phyloP scores from a whole-genome alignment of 2,888 invertebrate genomes.

The Pterostichus niger region DNA sequence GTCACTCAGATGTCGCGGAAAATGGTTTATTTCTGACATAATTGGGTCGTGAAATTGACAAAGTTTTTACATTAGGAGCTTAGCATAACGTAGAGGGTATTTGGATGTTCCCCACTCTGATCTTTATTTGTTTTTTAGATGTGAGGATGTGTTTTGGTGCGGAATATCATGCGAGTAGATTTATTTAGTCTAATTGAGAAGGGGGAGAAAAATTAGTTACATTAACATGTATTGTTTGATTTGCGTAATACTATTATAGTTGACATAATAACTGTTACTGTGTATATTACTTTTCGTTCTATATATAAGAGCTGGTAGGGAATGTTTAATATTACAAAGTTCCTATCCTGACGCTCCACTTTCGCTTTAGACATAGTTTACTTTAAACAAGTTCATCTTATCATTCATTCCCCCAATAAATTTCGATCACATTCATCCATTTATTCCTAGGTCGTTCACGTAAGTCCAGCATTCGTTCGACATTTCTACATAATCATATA shows the following conservation, averaged over 20 bases:
- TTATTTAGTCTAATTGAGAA: background rate
- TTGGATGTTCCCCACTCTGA: slow-evolving; percentile 12
- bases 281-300: too few relatives aligned
- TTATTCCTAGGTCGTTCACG: too few relatives aligned
- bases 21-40: slow-evolving; percentile 73
- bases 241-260: background rate
- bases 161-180: slow-evolving; percentile 26
- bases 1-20: slow-evolving; percentile 67
- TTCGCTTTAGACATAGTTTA: too few relatives aligned
- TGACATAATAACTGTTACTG: too few relatives aligned
- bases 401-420: too few relatives aligned
- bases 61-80: slow-evolving; percentile 72
- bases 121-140: slow-evolving; percentile 29
- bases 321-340: too few relatives aligned
- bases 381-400: too few relatives aligned
- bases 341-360: too few relatives aligned
- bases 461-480: too few relatives aligned
- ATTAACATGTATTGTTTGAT: slow-evolving; percentile 10
- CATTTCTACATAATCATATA: too few relatives aligned
- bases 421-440: too few relatives aligned
- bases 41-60: slow-evolving; percentile 73
- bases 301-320: too few relatives aligned
- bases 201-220: slow-evolving; percentile 6
- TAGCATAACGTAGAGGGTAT: slow-evolving; percentile 14
- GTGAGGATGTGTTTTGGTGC: background rate